These are phyloP conservation scores for Ditula angustiorana DNA, from an alignment of 2,888 invertebrate species.

Conservation along the genomic window DNA sequence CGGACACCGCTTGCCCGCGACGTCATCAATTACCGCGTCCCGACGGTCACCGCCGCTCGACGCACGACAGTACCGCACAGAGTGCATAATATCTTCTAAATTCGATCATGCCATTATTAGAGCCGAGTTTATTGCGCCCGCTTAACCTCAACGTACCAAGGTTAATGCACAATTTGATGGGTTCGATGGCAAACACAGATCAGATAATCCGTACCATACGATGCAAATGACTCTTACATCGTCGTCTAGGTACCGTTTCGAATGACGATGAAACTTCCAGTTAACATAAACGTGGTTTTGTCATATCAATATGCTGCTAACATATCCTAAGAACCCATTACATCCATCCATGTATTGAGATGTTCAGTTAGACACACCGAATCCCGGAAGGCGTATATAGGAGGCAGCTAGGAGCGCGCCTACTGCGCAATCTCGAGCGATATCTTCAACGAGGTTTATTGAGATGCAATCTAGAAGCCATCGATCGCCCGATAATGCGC, in stretches of 20 bases:
- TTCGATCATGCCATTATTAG: constrained; percentile 30
- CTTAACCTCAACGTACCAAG: neutral
- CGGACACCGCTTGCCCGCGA: constrained; percentile 83
- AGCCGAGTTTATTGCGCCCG: constrained; percentile 10
- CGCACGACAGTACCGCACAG: constrained; percentile 57
- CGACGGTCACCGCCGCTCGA: constrained; percentile 77
- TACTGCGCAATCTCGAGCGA: constrained; percentile 68
- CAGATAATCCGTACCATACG: neutral
- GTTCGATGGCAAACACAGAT: neutral
- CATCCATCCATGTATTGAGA: neutral
- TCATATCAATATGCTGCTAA: no score
- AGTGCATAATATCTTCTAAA: constrained; percentile 72
- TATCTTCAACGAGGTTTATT: constrained; percentile 78
- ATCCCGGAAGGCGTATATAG: constrained; percentile 72
- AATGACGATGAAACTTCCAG: no score
- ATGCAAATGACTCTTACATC: no score
- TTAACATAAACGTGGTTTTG: no score
- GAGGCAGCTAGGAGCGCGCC: constrained; percentile 63
- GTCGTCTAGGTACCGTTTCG: no score
- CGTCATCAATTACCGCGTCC: constrained; percentile 83
- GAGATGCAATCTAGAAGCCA: constrained; percentile 83
- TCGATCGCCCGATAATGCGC: constrained; percentile 80
- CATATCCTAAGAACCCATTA: no score
- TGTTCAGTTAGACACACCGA: constrained; percentile 53
- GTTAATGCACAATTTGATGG: neutral